Percentiles rank a stretch among this genome's conserved stretches.
These are phyloP conservation scores for Urocyon cinereoargenteus DNA, from an alignment of 2,797 vertebrate species.

Conservation along the genomic window DNA sequence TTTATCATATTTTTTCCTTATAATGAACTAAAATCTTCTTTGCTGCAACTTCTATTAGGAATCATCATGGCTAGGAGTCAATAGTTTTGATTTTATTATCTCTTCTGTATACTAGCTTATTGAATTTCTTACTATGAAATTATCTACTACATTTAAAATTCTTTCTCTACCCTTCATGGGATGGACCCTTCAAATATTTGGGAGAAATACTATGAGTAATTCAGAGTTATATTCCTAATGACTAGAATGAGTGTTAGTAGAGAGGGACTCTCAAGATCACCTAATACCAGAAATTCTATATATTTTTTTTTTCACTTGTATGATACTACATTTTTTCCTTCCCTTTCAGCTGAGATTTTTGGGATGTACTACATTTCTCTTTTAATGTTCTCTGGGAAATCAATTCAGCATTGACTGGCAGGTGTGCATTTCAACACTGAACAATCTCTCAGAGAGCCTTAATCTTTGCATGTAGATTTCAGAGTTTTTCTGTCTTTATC, in stretches of 20 bases:
- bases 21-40: constrained; percentile 9
- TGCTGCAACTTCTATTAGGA: constrained; percentile 35
- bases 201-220: not conserved
- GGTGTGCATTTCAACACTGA: not conserved
- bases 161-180: not conserved
- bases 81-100: constrained; percentile 10
- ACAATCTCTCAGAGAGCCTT: not conserved
- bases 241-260: not conserved
- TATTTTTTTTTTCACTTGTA: not conserved
- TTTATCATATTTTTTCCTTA: constrained; percentile 3
- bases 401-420: not conserved
- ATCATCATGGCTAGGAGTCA: not conserved
- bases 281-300: not conserved
- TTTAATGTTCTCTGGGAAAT: not conserved
- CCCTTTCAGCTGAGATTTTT: not conserved
- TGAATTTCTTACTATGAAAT: constrained; percentile 9
- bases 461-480: not conserved
- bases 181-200: not conserved
- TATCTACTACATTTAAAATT: constrained; percentile 27
- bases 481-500: not conserved
- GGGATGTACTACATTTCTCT: not conserved
- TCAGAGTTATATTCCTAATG: not conserved
- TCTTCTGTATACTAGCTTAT: constrained; percentile 10
- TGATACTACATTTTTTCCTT: not conserved
- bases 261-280: not conserved